A percentile compares a stretch with the other conserved stretches of the same genome.
Evolutionary conservation across 2,113 vertebrate species (phyloP).

Genomic region (Bubalus kerabau): DNA sequence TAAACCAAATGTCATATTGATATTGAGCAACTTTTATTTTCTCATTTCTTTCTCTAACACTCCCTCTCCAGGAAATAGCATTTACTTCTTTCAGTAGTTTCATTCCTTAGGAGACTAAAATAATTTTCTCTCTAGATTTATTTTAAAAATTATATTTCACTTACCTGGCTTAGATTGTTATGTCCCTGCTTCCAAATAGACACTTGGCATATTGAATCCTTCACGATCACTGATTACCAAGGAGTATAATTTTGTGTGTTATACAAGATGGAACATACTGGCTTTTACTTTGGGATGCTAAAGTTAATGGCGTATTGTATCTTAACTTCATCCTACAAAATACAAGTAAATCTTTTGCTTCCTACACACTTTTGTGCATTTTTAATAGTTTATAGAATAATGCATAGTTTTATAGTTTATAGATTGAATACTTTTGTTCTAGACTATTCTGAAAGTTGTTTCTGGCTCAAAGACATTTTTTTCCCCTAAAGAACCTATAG

Average conservation of each 20-base stretch:
- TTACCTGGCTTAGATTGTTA: background rate
- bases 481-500: background rate
- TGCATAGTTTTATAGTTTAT: background rate
- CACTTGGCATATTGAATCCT: background rate
- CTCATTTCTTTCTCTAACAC: background rate
- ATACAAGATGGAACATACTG: background rate
- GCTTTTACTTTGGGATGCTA: background rate
- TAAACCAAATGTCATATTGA: conserved; percentile 28
- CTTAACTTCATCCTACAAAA: background rate
- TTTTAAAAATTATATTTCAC: background rate
- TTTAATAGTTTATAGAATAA: background rate
- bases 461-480: background rate
- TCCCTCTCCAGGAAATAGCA: background rate
- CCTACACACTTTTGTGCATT: background rate
- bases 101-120: background rate
- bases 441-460: background rate
- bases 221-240: background rate
- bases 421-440: background rate
- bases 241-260: background rate
- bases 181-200: background rate
- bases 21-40: conserved; percentile 36
- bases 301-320: background rate
- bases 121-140: background rate
- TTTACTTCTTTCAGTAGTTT: background rate
- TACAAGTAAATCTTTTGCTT: background rate